Evolutionary conservation across 2,888 invertebrate genomes (phyloP).

Genomic region (Leucophora obtusa): DNA sequence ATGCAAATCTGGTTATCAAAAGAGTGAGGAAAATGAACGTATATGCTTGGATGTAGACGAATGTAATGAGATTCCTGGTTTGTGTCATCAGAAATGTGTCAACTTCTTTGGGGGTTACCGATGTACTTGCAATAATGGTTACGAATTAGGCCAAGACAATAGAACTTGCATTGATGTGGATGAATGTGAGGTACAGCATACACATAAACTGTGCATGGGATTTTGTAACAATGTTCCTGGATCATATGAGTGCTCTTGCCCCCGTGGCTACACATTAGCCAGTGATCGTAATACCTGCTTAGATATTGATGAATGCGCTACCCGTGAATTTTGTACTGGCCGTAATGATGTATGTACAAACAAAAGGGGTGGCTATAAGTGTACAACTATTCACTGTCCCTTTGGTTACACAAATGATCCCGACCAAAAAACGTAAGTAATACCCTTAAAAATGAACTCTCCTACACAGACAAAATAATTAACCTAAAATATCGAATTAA

Average conservation of each 20-base stretch:
- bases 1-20: conserved; percentile 89
- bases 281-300: conserved; percentile 89
- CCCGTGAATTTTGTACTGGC: conserved; percentile 79
- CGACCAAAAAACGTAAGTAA: conserved; percentile 88
- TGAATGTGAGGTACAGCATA: conserved; percentile 89
- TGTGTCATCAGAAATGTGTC: conserved; percentile 93
- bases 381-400: conserved; percentile 92
- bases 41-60: conserved; percentile 85
- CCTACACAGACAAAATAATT: too few species aligned
- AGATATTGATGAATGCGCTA: conserved; percentile 87
- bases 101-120: conserved; percentile 95
- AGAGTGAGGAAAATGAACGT: conserved; percentile 76
- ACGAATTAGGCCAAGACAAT: conserved; percentile 86
- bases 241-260: conserved; percentile 89
- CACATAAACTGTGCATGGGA: conserved; percentile 86
- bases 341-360: conserved; percentile 91
- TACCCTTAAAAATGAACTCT: too few species aligned
- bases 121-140: conserved; percentile 93
- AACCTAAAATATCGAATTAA: too few species aligned
- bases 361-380: conserved; percentile 91
- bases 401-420: conserved; percentile 88
- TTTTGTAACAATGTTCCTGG: conserved; percentile 92
- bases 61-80: conserved; percentile 80
- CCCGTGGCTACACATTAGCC: conserved; percentile 87
- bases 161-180: conserved; percentile 85